A percentile compares a stretch with the other conserved stretches of the same genome.
These are phyloP conservation scores for Himantopus leucocephalus DNA, from an alignment of 2,113 vertebrate species.

Conservation along the genomic window DNA sequence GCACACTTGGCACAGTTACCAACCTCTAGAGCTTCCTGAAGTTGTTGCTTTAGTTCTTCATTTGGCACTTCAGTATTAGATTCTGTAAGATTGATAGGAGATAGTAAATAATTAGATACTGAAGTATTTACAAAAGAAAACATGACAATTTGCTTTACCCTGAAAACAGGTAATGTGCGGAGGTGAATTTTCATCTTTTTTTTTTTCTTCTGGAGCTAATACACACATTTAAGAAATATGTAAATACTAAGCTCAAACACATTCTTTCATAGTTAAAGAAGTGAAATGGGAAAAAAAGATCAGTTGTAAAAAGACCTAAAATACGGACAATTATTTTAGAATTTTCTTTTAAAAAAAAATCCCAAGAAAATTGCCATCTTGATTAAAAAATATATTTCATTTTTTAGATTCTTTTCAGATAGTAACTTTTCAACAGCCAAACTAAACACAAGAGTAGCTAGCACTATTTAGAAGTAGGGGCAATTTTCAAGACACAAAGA, in stretches of 20 bases:
- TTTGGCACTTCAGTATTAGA: conserved; percentile 71
- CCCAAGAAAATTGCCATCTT: neutral
- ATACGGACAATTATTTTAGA: neutral
- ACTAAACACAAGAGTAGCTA: neutral
- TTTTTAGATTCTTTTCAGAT: neutral
- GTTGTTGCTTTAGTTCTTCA: conserved; percentile 76
- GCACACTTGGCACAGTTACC: neutral
- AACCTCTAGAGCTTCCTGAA: conserved; percentile 83
- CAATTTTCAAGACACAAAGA: neutral
- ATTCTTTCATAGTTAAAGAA: neutral
- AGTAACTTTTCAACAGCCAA: neutral
- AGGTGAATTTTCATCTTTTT: neutral
- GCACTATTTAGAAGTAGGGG: neutral
- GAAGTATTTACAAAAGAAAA: neutral
- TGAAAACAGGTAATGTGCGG: neutral
- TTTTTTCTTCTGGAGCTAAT: neutral
- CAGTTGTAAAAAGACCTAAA: neutral
- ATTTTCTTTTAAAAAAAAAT: neutral
- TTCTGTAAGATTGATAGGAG: conserved; percentile 53
- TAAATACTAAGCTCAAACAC: neutral
- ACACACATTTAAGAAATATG: neutral
- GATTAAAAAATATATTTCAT: neutral
- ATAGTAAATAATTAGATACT: neutral
- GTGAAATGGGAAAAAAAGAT: neutral
- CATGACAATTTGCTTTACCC: neutral